phyloP scores from a whole-genome alignment of 2,888 invertebrate genomes.

The Chrysolina haemoptera region DNA sequence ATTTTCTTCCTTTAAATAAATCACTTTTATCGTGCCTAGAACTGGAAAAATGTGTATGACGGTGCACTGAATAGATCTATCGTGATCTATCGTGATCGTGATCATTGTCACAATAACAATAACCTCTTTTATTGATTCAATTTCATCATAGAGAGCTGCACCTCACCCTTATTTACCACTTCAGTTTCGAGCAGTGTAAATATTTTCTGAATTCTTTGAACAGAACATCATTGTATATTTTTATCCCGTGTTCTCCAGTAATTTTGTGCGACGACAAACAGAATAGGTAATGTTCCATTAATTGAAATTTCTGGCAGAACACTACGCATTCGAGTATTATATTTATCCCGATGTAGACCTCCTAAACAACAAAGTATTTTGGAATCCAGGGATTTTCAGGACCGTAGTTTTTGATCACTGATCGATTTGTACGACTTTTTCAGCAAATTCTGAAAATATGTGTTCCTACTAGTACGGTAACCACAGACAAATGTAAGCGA shows the following conservation, averaged over 20 bases:
- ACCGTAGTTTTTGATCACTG: background rate
- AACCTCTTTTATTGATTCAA: too few relatives aligned
- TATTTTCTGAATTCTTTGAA: conserved; percentile 10
- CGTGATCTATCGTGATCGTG: too few relatives aligned
- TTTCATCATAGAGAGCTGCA: too few relatives aligned
- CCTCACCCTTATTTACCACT: conserved; percentile 13
- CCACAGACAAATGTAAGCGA: too few relatives aligned
- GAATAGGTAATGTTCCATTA: conserved; percentile 13
- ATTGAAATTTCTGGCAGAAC: conserved; percentile 7
- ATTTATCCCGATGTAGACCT: conserved; percentile 16
- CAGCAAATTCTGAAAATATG: too few relatives aligned
- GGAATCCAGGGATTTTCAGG: conserved; percentile 11
- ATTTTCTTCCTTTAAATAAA: too few relatives aligned
- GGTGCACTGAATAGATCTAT: too few relatives aligned
- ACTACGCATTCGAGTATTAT: conserved; percentile 7
- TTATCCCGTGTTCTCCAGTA: conserved; percentile 6
- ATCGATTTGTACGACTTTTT: too few relatives aligned
- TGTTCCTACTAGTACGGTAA: too few relatives aligned
- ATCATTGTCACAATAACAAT: too few relatives aligned
- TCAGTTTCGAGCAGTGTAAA: background rate
- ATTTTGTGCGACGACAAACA: conserved; percentile 8
- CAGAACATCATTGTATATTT: conserved; percentile 16
- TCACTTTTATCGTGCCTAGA: too few relatives aligned
- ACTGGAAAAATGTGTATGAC: too few relatives aligned
- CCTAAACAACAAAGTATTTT: conserved; percentile 5